Conservation (phyloP, 1,140 invertebrate species). For the Apocrypta bakeri region DNA sequence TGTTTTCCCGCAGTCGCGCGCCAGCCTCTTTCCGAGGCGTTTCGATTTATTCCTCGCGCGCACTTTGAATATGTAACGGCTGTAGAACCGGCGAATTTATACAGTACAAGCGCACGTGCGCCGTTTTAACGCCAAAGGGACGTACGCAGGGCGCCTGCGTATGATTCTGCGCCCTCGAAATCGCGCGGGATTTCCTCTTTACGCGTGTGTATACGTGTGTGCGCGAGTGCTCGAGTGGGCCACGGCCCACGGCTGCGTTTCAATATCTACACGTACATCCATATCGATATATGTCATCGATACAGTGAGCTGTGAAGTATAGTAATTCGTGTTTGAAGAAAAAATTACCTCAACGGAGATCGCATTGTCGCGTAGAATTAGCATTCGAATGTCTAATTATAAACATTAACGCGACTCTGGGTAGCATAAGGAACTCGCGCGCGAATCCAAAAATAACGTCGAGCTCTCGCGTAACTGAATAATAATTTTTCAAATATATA, state of each 20-base stretch:
- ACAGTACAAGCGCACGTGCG: neutral
- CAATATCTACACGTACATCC: neutral
- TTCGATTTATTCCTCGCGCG: neutral
- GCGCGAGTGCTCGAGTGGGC: neutral
- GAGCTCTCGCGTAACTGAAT: too few relatives aligned
- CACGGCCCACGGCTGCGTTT: neutral
- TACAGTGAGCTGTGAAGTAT: too few relatives aligned
- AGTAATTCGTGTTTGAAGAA: too few relatives aligned
- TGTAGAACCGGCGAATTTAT: too few relatives aligned
- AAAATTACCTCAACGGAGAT: too few relatives aligned
- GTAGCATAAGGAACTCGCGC: too few relatives aligned
- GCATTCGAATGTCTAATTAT: neutral
- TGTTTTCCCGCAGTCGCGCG: too few relatives aligned
- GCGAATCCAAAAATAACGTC: too few relatives aligned
- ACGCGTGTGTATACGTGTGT: neutral
- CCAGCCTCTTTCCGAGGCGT: neutral
- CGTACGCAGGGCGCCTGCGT: conserved; percentile 2
- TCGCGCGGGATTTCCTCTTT: neutral
- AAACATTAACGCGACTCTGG: too few relatives aligned
- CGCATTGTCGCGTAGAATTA: neutral
- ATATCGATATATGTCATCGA: too few relatives aligned
- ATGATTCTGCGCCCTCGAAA: neutral
- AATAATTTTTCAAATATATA: too few relatives aligned
- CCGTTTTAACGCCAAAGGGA: too few relatives aligned
- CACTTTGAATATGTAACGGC: neutral